Percentiles rank a stretch among this genome's conserved stretches.
Conservation (phyloP, 2,888 invertebrate species). For the Acanthoscelides obtectus region DNA sequence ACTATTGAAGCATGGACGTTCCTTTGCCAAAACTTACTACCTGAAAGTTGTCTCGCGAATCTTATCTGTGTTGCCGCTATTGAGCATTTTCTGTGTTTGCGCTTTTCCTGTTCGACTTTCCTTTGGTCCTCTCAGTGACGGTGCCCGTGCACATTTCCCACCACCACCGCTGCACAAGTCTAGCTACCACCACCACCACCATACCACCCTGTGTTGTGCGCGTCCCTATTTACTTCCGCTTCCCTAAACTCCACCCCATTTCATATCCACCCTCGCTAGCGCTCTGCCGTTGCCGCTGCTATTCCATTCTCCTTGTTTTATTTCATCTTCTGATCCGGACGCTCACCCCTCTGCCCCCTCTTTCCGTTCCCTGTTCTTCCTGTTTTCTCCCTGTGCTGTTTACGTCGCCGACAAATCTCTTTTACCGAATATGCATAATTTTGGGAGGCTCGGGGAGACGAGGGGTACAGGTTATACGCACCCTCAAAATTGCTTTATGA, state of each 20-base stretch:
- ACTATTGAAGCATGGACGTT: too few relatives aligned
- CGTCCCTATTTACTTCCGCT: constrained; percentile 56
- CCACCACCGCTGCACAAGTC: background rate
- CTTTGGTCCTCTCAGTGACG: background rate
- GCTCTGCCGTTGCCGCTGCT: constrained; percentile 16
- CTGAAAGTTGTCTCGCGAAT: background rate
- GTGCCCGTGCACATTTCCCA: background rate
- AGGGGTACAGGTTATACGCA: background rate
- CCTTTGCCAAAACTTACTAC: background rate
- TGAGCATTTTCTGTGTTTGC: background rate
- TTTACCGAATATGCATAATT: constrained; percentile 46
- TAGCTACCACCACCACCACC: background rate
- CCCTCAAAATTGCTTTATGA: background rate
- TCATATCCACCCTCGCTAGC: constrained; percentile 47
- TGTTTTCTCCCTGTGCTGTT: constrained; percentile 33
- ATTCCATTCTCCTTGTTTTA: constrained; percentile 50
- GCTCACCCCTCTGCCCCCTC: constrained; percentile 35
- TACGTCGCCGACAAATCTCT: constrained; percentile 41
- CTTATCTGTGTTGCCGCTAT: background rate
- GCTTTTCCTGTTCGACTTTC: background rate
- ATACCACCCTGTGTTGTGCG: constrained; percentile 39
- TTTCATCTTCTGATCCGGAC: constrained; percentile 47
- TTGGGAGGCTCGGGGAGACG: constrained; percentile 27
- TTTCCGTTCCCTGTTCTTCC: constrained; percentile 12
- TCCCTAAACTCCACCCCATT: constrained; percentile 50